These are phyloP conservation scores for Ramphastos sulfuratus DNA, from an alignment of 2,113 vertebrate species.

Conservation along the genomic window DNA sequence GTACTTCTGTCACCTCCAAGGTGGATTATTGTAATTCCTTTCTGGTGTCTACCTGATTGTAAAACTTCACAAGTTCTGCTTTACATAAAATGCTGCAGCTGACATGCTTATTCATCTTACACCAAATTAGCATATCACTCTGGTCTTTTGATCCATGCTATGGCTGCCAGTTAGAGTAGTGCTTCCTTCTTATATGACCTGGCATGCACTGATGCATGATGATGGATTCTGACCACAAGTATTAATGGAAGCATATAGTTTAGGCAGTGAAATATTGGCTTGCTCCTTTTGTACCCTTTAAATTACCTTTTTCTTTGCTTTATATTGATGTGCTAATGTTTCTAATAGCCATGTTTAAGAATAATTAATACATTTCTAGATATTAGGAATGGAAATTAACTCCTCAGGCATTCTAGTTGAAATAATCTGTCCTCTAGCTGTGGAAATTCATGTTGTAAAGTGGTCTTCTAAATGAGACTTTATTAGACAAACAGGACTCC, in stretches of 20 bases:
- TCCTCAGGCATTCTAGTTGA: background rate
- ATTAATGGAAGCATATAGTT: conserved; percentile 28
- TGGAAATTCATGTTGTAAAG: background rate
- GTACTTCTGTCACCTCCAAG: conserved; percentile 50
- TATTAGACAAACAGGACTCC: background rate
- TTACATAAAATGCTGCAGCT: conserved; percentile 32
- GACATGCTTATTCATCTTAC: conserved; percentile 60
- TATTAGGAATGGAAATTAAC: background rate
- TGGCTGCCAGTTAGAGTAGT: conserved; percentile 24
- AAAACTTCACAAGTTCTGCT: conserved; percentile 57
- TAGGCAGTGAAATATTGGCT: conserved; percentile 36
- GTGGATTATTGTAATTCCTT: conserved; percentile 63
- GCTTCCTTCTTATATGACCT: background rate
- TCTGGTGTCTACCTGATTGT: conserved; percentile 51
- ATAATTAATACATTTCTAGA: conserved; percentile 10
- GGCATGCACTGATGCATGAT: background rate
- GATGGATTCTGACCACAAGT: conserved; percentile 12
- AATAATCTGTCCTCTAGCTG: background rate
- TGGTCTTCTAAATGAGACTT: background rate
- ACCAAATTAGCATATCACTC: conserved; percentile 53
- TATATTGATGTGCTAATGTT: background rate
- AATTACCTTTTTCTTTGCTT: conserved; percentile 24
- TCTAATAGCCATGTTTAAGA: conserved; percentile 1
- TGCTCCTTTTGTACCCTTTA: background rate
- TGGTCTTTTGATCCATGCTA: conserved; percentile 55